phyloP scores from a whole-genome alignment of 1,140 invertebrate genomes.

The Sminthurides bifidus region DNA sequence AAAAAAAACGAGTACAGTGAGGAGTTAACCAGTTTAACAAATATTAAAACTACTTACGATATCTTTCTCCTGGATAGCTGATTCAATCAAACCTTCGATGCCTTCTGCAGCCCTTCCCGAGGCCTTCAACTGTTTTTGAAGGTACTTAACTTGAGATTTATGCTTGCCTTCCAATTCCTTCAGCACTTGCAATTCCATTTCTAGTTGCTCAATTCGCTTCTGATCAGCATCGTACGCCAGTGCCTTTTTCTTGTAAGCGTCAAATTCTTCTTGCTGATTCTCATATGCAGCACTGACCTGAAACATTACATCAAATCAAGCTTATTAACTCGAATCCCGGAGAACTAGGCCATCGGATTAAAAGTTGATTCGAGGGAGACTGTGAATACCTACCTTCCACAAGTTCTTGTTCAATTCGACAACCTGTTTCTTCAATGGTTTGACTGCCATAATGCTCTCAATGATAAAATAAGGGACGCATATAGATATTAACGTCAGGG shows the following conservation, averaged over 20 bases:
- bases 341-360: background rate
- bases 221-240: conserved; percentile 26
- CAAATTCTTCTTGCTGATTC: conserved; percentile 30
- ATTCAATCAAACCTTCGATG: conserved; percentile 18
- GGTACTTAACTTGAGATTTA: conserved; percentile 15
- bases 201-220: conserved; percentile 25
- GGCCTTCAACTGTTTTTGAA: conserved; percentile 20
- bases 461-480: conserved; percentile 32
- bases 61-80: conserved; percentile 17
- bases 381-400: conserved; percentile 25
- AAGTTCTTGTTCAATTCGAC: conserved; percentile 27
- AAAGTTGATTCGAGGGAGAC: background rate
- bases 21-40: background rate
- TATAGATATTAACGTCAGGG: conserved; percentile 24
- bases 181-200: conserved; percentile 17
- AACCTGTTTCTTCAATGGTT: conserved; percentile 29
- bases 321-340: background rate
- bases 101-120: conserved; percentile 13
- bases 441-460: conserved; percentile 18
- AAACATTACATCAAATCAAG: background rate
- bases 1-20: too few relatives aligned
- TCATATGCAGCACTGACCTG: conserved; percentile 29
- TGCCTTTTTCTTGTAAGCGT: conserved; percentile 29
- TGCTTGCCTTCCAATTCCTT: conserved; percentile 26
- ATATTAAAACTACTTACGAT: conserved; percentile 8